Base-by-base conservation (phyloP, 53 echinoderm and acorn worm species). In the Crossaster papposus region DNA sequence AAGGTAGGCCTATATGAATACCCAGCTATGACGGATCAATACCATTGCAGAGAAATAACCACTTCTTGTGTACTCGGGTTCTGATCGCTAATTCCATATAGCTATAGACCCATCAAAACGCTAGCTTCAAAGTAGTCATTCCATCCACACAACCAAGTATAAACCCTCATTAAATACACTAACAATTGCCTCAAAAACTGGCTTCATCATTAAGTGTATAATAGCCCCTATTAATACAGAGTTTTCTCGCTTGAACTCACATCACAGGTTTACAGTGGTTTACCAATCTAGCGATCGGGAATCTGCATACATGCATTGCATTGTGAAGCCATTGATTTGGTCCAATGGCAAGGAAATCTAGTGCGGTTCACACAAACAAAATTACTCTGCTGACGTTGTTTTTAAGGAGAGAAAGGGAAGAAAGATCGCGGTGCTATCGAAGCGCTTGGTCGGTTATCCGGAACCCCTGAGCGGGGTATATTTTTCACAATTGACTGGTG, bases 371-470 rank as follows among this genome's bases (percentile, higher is more conserved):
- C 9, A 9, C 5, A 7, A 9, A 44, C 9, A 44, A 44, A 44
- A 44, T 44, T 44, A 44, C 44, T 44, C 44, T 9, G 44, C 44
- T 44, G 44, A 44, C 44, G 44, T 7, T 9, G 44, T 5, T 7
- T 44, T 5, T 44, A 7, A 7, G 44, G 44, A 44, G 44, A 9
- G 44, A 0, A 44, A 9, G 44, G 34, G n/a, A 4, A 76, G 36
- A 30, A 70, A 34, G 34, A 73, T n/a, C n/a, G 32, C 74, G 74
- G 36, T 73, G 18, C 14, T 28, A 35, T 13, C 2, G 74, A 24
- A 78, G 15, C 78, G 78, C 78, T 78, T 78, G 78, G 51, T 28
- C 78, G 51, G 78, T 51, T 78, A 78, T 3, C 51, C 51, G 78
- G 78, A 78, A 78, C 78, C 78, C 0, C 2, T 36, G 76, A 37